Base-by-base conservation (phyloP, 2,888 invertebrate species). In the Corythucha ciliata region DNA sequence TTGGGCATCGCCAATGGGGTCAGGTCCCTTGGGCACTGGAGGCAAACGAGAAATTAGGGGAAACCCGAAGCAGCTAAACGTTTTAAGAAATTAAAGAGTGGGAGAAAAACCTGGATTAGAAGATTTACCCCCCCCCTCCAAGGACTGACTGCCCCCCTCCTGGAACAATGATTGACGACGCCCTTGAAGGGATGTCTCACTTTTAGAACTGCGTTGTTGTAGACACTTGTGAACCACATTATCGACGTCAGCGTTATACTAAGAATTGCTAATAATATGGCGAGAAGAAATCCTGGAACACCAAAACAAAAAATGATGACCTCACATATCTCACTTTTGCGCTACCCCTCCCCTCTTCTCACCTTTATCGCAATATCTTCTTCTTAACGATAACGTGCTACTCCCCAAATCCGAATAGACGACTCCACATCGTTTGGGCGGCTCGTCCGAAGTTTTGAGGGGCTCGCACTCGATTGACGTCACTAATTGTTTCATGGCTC, bases 211-310 rank as follows among this genome's bases (percentile, higher is more conserved):
- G 56, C 53, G 27, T 56, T 50, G 40, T 56, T 54, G 44, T 56
- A 56, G 1, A 48, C 50, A 39, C 52, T 53, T 7, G 53, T 54
- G 22, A 53, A 33, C 56, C 56, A 56, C 56, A 56, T 56, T n/a
- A 53, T 45, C 14, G 44, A 47, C 32, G 49, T 46, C 4, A 56
- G 29, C 25, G 44, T 50, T 8, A 53, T 47, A 24, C 56, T 56
- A 14, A 56, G 25, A 14, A 41, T 6, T 14, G 47, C 53, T 12
- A 56, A 48, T 12, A 47, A 21, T 4, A 51, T 26, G 14, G 50
- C 49, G 4, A 56, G 41, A 24, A 49, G 42, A 10, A 52, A 45
- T 37, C 56, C 56, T 56, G 50, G 14, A 56, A 55, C 26, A 45
- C 39, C 10, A 12, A 50, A 25, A 34, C 4, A 25, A 21, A 16